phyloP scores from a whole-genome alignment of 2,113 vertebrate species.

The Lichenostomus cassidix region DNA sequence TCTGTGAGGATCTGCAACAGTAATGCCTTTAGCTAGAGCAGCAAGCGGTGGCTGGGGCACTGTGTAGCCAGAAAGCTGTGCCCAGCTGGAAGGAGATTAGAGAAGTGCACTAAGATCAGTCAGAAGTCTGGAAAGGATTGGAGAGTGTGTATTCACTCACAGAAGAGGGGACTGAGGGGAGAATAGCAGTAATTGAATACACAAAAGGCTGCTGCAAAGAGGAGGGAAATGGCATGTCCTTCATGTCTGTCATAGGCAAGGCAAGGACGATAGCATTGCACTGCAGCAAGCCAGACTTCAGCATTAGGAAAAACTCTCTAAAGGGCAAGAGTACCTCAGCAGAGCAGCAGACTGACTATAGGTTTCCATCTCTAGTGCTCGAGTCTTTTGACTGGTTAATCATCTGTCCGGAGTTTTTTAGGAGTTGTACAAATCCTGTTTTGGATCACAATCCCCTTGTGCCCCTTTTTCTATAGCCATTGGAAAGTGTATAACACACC shows the following conservation, averaged over 20 bases:
- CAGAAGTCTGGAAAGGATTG: neutral
- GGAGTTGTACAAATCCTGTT: neutral
- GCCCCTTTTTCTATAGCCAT: neutral
- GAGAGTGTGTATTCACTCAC: neutral
- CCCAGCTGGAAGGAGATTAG: neutral
- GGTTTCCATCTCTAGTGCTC: neutral
- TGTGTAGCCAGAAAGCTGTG: neutral
- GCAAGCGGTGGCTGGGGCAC: neutral
- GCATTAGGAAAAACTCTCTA: neutral
- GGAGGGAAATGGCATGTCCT: neutral
- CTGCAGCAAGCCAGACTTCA: neutral
- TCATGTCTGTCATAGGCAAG: neutral
- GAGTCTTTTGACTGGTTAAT: neutral
- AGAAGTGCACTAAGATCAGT: neutral
- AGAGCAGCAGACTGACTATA: neutral
- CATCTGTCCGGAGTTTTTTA: neutral
- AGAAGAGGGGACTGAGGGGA: neutral
- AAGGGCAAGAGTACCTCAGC: neutral
- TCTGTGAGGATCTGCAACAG: neutral
- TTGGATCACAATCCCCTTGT: neutral
- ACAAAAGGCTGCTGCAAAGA: neutral
- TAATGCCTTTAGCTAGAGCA: neutral
- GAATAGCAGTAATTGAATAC: neutral
- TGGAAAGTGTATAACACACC: neutral
- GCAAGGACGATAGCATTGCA: neutral